Base-by-base conservation (phyloP, 1,140 invertebrate species). In the Lasaia peninsularis region DNA sequence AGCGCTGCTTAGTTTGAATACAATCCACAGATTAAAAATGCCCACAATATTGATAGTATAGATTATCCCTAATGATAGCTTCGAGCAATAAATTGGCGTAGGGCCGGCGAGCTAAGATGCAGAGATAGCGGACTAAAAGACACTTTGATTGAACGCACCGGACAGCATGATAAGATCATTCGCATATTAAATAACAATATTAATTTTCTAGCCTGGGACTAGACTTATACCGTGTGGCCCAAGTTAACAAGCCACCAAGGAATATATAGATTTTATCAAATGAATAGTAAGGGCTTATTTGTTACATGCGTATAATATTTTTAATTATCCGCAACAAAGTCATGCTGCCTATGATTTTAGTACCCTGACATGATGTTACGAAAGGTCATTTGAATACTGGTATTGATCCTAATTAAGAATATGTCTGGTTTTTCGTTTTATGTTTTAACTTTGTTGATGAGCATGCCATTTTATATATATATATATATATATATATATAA, bases 171-270 rank as follows among this genome's bases (percentile, higher is more conserved):
- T 80, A 78, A 80, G 71, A 69, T 78, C 40, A 80, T 82, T 78
- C 78, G 77, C 77, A 82, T 82, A 78, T 71, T 82, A 76, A 80
- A 82, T 76, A 75, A 80, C 58, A 64, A 72, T 80, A 82, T 82
- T 82, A 82, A 82, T 82, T 80, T 78, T 70, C 68, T 67, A 21
- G 40, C 40, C 18, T 48, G 40, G 18, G 44, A 48, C 44, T n/a
- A 48, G 20, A 48, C 20, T 48, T 48, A 24, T 21, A 48, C 2
- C 21, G 44, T 48, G 44, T 48, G 44, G 40, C 40, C 40, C 11
- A 48, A 48, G 20, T 48, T 21, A 48, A 48, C 18, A 48, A 21
- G 20, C 40, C 40, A 21, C 40, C 18, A 48, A 48, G 40, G 20
- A 21, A 40, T 14, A 12, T 18, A 2, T 3, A 48, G 40, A 48